A percentile compares a stretch with the other conserved stretches of the same genome.
These are phyloP conservation scores for Achroia grisella DNA, from an alignment of 1,140 invertebrate species.

Conservation along the genomic window DNA sequence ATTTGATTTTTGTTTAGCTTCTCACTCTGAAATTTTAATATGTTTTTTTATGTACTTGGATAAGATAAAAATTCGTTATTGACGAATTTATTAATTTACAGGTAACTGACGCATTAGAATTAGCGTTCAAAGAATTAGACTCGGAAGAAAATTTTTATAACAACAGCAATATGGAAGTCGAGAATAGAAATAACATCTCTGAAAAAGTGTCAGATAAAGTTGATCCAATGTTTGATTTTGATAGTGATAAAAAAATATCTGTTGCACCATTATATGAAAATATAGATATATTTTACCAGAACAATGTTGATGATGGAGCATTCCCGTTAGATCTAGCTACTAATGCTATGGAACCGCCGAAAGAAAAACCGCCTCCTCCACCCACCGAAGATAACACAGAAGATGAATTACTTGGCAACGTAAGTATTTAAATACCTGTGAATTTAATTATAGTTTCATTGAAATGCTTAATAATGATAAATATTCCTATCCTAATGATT, in stretches of 20 bases:
- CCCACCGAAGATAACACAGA: conserved; percentile 75
- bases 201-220: conserved; percentile 12
- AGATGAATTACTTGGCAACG: conserved; percentile 64
- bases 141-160: conserved; percentile 60
- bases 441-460: too few species aligned
- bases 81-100: conserved; percentile 24
- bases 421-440: conserved; percentile 34
- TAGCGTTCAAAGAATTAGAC: conserved; percentile 76
- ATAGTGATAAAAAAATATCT: conserved; percentile 41
- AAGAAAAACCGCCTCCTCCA: conserved; percentile 90
- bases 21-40: conserved; percentile 7
- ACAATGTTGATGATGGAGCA: conserved; percentile 30
- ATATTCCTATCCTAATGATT: too few species aligned
- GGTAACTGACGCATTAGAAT: conserved; percentile 76
- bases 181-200: conserved; percentile 1
- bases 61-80: not conserved
- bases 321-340: conserved; percentile 72
- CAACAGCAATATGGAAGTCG: conserved; percentile 28
- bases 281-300: conserved; percentile 74
- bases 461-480: too few species aligned
- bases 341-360: conserved; percentile 83
- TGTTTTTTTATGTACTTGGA: not conserved
- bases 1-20: too few species aligned
- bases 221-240: conserved; percentile 30
- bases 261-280: conserved; percentile 75